phyloP scores from a whole-genome alignment of 2,797 vertebrate species.

The Eulemur rubriventer region DNA sequence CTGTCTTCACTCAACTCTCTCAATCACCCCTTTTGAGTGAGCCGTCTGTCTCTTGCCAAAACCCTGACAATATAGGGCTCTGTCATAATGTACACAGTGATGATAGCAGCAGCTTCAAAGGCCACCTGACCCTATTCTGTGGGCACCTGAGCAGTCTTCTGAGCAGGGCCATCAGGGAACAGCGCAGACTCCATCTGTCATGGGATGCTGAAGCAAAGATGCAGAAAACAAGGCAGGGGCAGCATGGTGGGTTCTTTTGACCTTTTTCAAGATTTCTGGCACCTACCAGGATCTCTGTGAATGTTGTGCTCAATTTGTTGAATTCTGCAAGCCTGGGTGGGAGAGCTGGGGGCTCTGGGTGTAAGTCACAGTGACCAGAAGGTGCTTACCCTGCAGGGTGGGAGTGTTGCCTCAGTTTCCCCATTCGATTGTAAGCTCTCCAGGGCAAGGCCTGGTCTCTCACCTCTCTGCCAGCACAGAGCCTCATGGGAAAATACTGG shows the following conservation, averaged over 20 bases:
- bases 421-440: background rate
- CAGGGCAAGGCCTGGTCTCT: background rate
- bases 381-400: background rate
- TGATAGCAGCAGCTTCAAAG: background rate
- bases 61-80: background rate
- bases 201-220: background rate
- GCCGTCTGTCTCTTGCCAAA: background rate
- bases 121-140: background rate
- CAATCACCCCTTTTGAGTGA: background rate
- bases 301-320: background rate
- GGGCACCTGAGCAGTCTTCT: background rate
- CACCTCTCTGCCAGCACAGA: background rate
- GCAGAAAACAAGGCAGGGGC: background rate
- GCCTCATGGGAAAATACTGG: background rate
- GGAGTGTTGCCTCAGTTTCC: background rate
- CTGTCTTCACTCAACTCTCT: background rate
- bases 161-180: background rate
- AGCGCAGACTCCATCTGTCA: background rate
- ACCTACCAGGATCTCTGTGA: background rate
- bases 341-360: background rate
- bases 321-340: background rate
- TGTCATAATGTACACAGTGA: background rate
- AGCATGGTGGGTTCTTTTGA: background rate
- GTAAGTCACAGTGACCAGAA: accelerated
- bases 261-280: background rate